These are phyloP conservation scores for Palythoa heliodiscus DNA, from an alignment of 92 coral and sea anemone species.

Conservation along the genomic window DNA sequence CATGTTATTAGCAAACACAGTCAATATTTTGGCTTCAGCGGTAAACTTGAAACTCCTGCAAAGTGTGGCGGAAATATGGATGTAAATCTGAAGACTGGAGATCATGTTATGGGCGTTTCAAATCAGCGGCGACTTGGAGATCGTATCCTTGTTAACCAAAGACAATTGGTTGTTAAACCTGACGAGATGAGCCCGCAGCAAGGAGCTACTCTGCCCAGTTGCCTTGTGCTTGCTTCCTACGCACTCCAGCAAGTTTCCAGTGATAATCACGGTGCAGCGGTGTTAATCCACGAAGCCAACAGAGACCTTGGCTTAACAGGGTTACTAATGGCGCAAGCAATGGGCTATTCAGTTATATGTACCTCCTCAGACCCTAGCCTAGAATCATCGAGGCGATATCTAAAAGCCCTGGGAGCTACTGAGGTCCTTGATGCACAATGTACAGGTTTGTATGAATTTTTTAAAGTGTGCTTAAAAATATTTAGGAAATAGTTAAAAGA, in stretches of 20 bases:
- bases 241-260: conserved; percentile 20
- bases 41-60: conserved; percentile 22
- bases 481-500: background rate
- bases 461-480: background rate
- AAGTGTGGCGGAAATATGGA: background rate
- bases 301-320: conserved; percentile 44
- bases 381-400: conserved; percentile 38
- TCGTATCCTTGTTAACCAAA: conserved; percentile 35
- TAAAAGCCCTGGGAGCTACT: conserved; percentile 8
- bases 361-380: conserved; percentile 20
- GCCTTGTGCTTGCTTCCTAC: conserved; percentile 34
- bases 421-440: conserved; percentile 27
- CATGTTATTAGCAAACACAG: conserved; percentile 1
- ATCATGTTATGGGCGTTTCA: conserved; percentile 48
- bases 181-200: conserved; percentile 43
- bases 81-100: conserved; percentile 33
- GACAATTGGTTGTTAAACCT: conserved; percentile 40
- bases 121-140: conserved; percentile 28
- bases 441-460: background rate
- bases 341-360: conserved; percentile 38
- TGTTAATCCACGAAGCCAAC: conserved; percentile 47
- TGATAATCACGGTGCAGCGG: background rate
- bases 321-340: conserved; percentile 41
- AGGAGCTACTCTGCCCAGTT: conserved; percentile 49
- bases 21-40: conserved; percentile 45